Percentiles rank a stretch among this genome's conserved stretches.
These are phyloP conservation scores for Drosophila acutilabella DNA, from an alignment of 2,888 invertebrate genomes.

Conservation along the genomic window DNA sequence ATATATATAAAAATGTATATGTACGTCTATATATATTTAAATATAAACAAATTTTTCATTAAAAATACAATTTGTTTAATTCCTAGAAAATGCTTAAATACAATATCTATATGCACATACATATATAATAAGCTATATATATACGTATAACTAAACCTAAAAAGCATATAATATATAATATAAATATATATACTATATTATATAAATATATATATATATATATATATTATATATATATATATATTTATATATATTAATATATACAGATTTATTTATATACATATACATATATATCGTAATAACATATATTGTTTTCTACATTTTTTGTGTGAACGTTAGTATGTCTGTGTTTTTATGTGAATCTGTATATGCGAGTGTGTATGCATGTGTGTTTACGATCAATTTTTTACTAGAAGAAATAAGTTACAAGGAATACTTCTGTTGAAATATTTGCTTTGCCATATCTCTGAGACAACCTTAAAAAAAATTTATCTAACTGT, in stretches of 20 bases:
- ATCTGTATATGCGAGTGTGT: constrained; percentile 20
- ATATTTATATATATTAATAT: constrained; percentile 14
- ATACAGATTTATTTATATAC: background rate
- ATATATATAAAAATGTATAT: constrained; percentile 10
- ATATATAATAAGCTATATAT: constrained; percentile 37
- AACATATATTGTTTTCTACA: constrained; percentile 14
- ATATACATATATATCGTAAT: constrained; percentile 31
- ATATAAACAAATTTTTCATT: constrained; percentile 60
- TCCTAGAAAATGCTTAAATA: constrained; percentile 77
- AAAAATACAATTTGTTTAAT: constrained; percentile 76
- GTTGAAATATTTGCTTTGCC: constrained; percentile 29
- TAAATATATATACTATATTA: constrained; percentile 32
- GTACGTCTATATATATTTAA: constrained; percentile 31
- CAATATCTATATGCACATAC: constrained; percentile 69
- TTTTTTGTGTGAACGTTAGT: constrained; percentile 29
- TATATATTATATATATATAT: constrained; percentile 27
- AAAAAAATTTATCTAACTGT: constrained; percentile 1
- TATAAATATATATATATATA: constrained; percentile 27
- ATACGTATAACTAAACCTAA: constrained; percentile 45
- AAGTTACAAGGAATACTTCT: constrained; percentile 15
- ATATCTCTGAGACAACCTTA: constrained; percentile 8
- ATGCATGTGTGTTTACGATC: constrained; percentile 19
- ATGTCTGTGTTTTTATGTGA: constrained; percentile 30
- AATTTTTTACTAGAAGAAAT: constrained; percentile 29
- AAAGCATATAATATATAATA: constrained; percentile 12